Conservation (phyloP, 2,113 vertebrate species). For the Lepus americanus region DNA sequence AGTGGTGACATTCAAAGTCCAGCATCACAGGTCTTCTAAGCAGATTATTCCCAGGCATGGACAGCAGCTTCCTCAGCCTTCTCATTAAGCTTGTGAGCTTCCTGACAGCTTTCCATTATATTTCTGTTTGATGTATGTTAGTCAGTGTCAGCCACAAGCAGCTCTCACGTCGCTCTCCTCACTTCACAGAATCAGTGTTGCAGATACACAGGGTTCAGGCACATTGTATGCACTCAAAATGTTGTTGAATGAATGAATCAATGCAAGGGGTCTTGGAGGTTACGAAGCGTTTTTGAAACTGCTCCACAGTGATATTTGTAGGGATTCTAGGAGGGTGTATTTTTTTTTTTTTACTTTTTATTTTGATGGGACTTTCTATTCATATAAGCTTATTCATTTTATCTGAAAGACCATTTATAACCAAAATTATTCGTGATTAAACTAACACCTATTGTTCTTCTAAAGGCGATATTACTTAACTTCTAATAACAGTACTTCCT, state of each 20-base stretch:
- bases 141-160: background rate
- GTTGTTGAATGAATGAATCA: background rate
- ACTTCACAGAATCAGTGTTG: background rate
- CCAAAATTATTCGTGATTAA: conserved; percentile 33
- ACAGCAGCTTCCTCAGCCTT: background rate
- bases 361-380: conserved; percentile 30
- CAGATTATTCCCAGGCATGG: background rate
- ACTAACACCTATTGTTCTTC: conserved; percentile 21
- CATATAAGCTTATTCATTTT: conserved; percentile 39
- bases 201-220: background rate
- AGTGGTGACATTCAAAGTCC: background rate
- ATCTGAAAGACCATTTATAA: background rate
- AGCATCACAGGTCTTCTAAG: background rate
- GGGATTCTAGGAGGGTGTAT: background rate
- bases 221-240: background rate
- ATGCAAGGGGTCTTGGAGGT: background rate
- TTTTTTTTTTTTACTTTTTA: background rate
- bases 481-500: background rate
- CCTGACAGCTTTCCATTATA: background rate
- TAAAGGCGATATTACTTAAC: conserved; percentile 29
- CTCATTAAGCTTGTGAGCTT: background rate
- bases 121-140: background rate
- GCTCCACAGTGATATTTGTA: background rate
- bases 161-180: background rate
- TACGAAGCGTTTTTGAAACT: conserved; percentile 1